Conservation (phyloP, 2,113 vertebrate genomes). For the Phocoena phocoena region DNA sequence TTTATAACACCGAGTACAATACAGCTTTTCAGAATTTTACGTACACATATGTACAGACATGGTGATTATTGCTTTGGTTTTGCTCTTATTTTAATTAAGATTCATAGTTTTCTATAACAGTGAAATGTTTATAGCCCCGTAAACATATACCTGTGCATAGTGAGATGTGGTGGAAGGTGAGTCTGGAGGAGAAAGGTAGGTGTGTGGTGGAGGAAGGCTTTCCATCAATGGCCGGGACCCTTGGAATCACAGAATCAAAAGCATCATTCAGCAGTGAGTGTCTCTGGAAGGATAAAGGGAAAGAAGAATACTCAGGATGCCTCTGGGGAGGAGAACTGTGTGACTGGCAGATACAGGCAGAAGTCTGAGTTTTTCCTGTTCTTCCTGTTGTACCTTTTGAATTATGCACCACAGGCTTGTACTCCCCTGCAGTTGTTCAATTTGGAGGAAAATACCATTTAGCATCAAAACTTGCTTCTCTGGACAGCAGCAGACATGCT, state of each 20-base stretch:
- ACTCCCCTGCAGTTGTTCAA: background rate
- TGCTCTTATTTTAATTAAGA: background rate
- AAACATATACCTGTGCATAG: background rate
- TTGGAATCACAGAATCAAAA: background rate
- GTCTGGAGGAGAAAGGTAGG: background rate
- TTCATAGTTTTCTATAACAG: background rate
- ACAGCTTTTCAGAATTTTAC: background rate
- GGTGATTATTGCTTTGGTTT: background rate
- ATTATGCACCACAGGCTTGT: background rate
- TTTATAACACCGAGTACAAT: background rate
- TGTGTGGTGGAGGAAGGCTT: background rate
- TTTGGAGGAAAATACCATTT: background rate
- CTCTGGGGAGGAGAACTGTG: background rate
- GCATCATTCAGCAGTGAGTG: background rate
- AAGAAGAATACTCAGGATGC: no score
- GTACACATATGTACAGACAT: background rate
- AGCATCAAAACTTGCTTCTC: conserved; percentile 10
- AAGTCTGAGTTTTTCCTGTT: background rate
- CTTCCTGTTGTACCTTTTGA: background rate
- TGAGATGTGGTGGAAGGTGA: background rate
- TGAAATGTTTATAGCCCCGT: background rate
- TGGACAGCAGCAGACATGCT: background rate
- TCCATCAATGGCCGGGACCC: background rate
- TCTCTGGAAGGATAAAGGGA: background rate
- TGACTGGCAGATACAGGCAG: background rate